Evolutionary conservation across 1,140 invertebrate species (phyloP), one percentile per base, ranked within the genome.

Genomic region (Bombus consobrinus): DNA sequence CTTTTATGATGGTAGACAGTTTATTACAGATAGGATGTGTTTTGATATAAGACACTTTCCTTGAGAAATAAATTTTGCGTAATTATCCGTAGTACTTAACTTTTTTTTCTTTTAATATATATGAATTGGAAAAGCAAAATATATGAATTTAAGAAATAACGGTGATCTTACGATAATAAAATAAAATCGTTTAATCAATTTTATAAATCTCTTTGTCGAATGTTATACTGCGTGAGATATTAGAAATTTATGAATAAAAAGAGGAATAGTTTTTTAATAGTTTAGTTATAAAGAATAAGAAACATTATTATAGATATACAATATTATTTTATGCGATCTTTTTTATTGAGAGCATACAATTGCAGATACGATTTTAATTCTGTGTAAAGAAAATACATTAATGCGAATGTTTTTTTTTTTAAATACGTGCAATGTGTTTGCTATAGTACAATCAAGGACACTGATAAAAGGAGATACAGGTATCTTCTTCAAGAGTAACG

Each of bases 381-480:
- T 22, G 15, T 34, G 18, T 34, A 22, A 74, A 32, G 28, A 79
- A 39, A 18, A 57, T n/a, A n/a, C 0, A 62, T 41, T 62, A 34
- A 41, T 77, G 4, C 22, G 73, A 75, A 62, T 22, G 6, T 22
- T 22, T 43, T 47, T 41, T 41, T 41, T 68, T 12, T 57, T 32
- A 13, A 66, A 76, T 62, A 39, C 18, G 18, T 53, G 47, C 47
- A 18, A 8, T 15, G 12, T 41, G 47, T 79, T 85, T 71, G 47
- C 39, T 62, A 71, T 25, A 62, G n/a, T 62, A 53, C 47, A 41
- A 43, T 15, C n/a, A 32, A 39, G 22, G 13, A 28, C 5, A 62
- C 47, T 4, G 76, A 84, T 84, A 84, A 84, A 79, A 71, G 47
- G 25, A 25, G 83, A 85, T 80, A 85, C 39, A 73, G 39, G 39